These are phyloP conservation scores for Pogona vitticeps DNA, from an alignment of 2,113 vertebrate species.

Conservation along the genomic window DNA sequence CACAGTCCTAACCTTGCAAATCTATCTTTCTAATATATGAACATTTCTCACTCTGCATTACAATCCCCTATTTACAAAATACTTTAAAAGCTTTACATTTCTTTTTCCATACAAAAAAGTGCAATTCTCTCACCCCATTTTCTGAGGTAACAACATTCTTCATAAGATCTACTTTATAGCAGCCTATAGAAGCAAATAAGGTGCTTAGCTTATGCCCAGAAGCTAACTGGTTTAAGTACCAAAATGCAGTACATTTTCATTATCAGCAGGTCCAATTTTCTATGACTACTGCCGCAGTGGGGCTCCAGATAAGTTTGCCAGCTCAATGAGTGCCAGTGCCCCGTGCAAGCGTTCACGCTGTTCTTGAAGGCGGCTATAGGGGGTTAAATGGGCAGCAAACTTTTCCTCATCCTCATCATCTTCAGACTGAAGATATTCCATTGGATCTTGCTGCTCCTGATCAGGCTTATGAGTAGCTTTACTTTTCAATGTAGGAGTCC, in stretches of 20 bases:
- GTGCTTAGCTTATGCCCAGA: constrained; percentile 95
- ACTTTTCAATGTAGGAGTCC: constrained; percentile 82
- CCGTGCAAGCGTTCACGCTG: constrained; percentile 96
- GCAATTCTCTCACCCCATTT: constrained; percentile 82
- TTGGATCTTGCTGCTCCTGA: constrained; percentile 96
- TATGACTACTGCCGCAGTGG: constrained; percentile 76
- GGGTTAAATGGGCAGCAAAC: constrained; percentile 75
- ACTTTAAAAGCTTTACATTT: constrained; percentile 82
- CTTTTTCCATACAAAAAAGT: constrained; percentile 82
- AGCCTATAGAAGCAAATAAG: constrained; percentile 99
- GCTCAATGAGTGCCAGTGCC: constrained; percentile 93
- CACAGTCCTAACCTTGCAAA: constrained; percentile 86
- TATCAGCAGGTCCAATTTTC: constrained; percentile 51
- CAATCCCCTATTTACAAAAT: constrained; percentile 85
- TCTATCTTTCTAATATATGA: constrained; percentile 71
- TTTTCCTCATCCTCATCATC: constrained; percentile 87
- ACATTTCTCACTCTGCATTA: constrained; percentile 81
- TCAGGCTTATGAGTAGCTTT: constrained; percentile 85
- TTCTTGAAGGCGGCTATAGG: constrained; percentile 88
- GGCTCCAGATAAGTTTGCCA: constrained; percentile 88
- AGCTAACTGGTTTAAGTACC: constrained; percentile 75
- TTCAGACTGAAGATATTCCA: constrained; percentile 91
- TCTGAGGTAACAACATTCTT: constrained; percentile 90
- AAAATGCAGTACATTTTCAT: constrained; percentile 68
- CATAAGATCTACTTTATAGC: constrained; percentile 97